Percentiles rank a stretch among this genome's conserved stretches.
Evolutionary conservation across 2,797 vertebrate genomes (phyloP).

Genomic region (Falco biarmicus): DNA sequence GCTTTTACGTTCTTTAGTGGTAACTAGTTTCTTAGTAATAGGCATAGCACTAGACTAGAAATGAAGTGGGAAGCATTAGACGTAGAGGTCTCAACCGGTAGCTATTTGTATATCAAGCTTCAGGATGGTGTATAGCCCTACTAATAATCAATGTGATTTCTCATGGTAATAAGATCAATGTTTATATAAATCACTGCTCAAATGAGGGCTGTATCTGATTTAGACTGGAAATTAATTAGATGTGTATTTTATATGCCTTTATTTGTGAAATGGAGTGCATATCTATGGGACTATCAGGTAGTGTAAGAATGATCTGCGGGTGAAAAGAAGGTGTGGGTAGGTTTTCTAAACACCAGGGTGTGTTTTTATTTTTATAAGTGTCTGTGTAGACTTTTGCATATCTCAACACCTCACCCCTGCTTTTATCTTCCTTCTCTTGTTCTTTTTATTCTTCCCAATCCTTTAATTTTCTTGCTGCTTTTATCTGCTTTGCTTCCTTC

Average conservation of each 20-base stretch:
- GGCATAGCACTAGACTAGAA: background rate
- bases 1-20: background rate
- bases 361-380: constrained; percentile 56
- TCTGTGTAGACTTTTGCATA: constrained; percentile 58
- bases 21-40: background rate
- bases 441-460: constrained; percentile 49
- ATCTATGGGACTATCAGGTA: constrained; percentile 20
- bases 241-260: background rate
- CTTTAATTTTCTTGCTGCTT: constrained; percentile 54
- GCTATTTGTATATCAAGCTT: background rate
- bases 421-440: constrained; percentile 57
- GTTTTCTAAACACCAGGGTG: constrained; percentile 52
- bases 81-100: background rate
- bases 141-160: background rate
- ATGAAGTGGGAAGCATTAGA: background rate
- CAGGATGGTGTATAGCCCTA: background rate
- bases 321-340: constrained; percentile 30
- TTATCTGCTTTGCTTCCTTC: constrained; percentile 46
- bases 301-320: background rate
- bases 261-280: constrained; percentile 10
- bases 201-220: constrained; percentile 26
- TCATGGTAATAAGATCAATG: background rate
- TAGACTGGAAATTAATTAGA: constrained; percentile 28
- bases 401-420: constrained; percentile 35
- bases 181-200: background rate